Base-by-base conservation (phyloP, 2,113 vertebrate genomes). In the Hassar affinis region DNA sequence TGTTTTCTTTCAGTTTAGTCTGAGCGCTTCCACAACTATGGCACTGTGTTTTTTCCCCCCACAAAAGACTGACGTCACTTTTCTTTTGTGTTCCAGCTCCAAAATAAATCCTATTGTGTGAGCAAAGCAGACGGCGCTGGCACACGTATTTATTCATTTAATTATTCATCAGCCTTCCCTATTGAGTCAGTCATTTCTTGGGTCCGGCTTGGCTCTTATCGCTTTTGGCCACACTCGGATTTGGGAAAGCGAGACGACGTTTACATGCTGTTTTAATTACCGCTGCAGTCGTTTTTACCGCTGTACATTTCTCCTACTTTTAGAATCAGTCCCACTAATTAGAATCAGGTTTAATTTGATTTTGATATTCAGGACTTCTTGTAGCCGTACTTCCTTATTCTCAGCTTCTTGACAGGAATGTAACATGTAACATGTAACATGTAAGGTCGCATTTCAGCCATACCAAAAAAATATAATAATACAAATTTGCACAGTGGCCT, bases 121-220 rank as follows among this genome's bases (percentile, higher is more conserved):
- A 35, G 49, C 4, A 77, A 77, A 77, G 75, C 51, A 57, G 75
- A 57, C 30, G 2, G 49, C 52, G 25, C 45, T 47, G 35, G 20
- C 78, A 68, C 61, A 22, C 30, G 9, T 49, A 35, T 62, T 69
- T 80, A 45, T 79, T 80, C 51, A 69, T 68, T 80, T 68, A 80
- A 68, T 80, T 69, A 68, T 52, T 69, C 64, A 51, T 45, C 20
- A 52, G 45, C 45, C 17, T 15, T 76, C 72, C 71, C 45, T 76
- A 33, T 76, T 76, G 52, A 54, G 45, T 72, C 49, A n/a, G 69
- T 30, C 6, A 61, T 62, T 62, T 61, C 57, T 45, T 47, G 56
- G 57, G 77, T 49, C 38, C 57, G 15, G 38, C 47, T 5, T 9
- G 22, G 30, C 57, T 20, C 3, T 79, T 79, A 79, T 79, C 35